Percentiles rank a stretch among this genome's conserved stretches.
These are phyloP conservation scores for Microcebus griseorufus DNA, from an alignment of 2,113 vertebrate genomes.

Conservation along the genomic window DNA sequence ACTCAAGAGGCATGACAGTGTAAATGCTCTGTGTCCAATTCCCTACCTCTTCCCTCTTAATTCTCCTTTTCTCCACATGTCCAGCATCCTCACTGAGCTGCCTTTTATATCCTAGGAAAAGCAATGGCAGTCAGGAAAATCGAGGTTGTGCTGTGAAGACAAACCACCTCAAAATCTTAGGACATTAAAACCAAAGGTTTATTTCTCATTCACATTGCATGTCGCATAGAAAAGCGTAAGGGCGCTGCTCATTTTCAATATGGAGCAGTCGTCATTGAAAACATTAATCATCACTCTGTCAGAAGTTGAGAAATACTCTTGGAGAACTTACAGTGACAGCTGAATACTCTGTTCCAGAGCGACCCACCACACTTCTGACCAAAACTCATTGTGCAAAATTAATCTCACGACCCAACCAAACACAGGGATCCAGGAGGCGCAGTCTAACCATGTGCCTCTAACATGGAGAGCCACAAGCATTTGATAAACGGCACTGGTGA, in stretches of 20 bases:
- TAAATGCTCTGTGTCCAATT: neutral
- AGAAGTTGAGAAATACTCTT: neutral
- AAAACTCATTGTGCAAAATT: neutral
- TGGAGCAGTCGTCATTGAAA: neutral
- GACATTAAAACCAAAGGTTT: neutral
- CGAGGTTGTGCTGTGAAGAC: neutral
- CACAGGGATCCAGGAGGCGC: neutral
- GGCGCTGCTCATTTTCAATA: neutral
- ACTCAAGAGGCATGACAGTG: neutral
- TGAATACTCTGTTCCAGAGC: neutral
- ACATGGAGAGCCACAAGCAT: neutral
- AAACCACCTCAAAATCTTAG: neutral
- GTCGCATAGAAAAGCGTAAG: neutral
- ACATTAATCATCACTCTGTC: neutral
- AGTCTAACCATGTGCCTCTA: neutral
- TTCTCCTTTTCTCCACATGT: neutral
- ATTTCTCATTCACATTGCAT: neutral
- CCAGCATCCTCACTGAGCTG: neutral
- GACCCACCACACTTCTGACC: neutral
- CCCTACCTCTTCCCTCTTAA: neutral
- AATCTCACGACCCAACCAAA: neutral
- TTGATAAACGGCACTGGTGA: neutral
- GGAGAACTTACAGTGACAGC: neutral
- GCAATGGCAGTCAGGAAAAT: neutral
- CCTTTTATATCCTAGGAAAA: neutral